These are phyloP conservation scores for Bubo bubo DNA, from an alignment of 2,113 vertebrate genomes.

Conservation along the genomic window DNA sequence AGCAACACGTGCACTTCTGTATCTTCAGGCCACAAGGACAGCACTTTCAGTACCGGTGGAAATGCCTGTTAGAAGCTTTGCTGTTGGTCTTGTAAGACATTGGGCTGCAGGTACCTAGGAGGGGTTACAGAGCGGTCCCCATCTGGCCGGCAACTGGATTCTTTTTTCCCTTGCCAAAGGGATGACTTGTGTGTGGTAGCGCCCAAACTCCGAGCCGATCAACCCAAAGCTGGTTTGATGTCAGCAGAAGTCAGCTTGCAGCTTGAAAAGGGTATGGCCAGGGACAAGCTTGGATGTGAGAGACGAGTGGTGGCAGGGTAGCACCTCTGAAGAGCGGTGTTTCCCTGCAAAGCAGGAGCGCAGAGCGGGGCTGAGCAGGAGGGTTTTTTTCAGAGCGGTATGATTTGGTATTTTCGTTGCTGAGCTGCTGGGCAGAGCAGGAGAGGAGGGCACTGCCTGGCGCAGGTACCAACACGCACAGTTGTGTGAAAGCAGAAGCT, in stretches of 20 bases:
- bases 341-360: neutral
- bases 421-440: neutral
- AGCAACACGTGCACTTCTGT: too few species aligned
- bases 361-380: neutral
- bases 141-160: neutral
- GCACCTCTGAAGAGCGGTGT: neutral
- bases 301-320: neutral
- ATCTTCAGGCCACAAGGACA: too few species aligned
- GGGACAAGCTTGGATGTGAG: neutral
- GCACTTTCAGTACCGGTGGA: neutral
- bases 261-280: neutral
- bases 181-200: neutral
- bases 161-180: neutral
- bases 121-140: neutral
- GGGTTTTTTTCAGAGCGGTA: neutral
- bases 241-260: neutral
- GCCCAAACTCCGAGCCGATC: accelerated
- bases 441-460: neutral
- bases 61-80: neutral
- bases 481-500: neutral
- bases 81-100: neutral
- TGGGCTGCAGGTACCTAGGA: neutral
- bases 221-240: neutral
- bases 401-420: accelerated
- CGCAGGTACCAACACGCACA: accelerated